Base-by-base conservation (phyloP, 2,113 vertebrate genomes). In the Anhinga rufa region DNA sequence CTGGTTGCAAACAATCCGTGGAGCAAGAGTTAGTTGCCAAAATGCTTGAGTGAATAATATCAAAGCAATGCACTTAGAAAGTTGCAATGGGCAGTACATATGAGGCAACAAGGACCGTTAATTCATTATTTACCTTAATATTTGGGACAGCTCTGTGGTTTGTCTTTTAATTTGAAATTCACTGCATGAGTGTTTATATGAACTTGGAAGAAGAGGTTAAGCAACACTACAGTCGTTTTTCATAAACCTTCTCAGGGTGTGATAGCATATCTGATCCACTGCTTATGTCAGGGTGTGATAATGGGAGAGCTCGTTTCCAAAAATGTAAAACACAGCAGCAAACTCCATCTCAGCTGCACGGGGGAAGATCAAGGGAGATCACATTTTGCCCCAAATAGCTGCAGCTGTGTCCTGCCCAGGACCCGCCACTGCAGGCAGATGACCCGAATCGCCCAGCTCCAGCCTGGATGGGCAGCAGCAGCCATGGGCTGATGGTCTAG, bases 1-100 rank as follows among this genome's bases (percentile, higher is more conserved):
- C 10, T 29, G 75, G 22, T 48, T 40, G 28, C 49, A 78, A 32
- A 7, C 22, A 25, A 16, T 26, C 40, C 0, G 0, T 1, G 18
- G 51, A 71, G 69, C n/a, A 46, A 51, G 64, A 51, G 61, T 15
- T 34, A 25, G 29, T 17, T 70, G 34, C 69, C 34, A 12, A 65
- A 74, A 52, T 3, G 19, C 55, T 74, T 15, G 22, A 51, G 32
- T 12, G 44, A 82, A 22, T 22, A 42, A 61, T 1, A 28, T 9
- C 44, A 40, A 40, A 71, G 32, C 31, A 54, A 18, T 2, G 20
- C 31, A 6, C 48, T 13, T 14, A 9, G 38, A 24, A n/a, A 54
- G 38, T 12, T 71, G 25, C 72, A 54, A 6, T 4, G 28, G 24
- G 31, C 51, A 71, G 61, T 7, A 36, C 51, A 4, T 5, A 29